Percentiles rank a stretch among this genome's conserved stretches.
Evolutionary conservation across 2,888 invertebrate genomes (phyloP).

Genomic region (Magallana nippona): DNA sequence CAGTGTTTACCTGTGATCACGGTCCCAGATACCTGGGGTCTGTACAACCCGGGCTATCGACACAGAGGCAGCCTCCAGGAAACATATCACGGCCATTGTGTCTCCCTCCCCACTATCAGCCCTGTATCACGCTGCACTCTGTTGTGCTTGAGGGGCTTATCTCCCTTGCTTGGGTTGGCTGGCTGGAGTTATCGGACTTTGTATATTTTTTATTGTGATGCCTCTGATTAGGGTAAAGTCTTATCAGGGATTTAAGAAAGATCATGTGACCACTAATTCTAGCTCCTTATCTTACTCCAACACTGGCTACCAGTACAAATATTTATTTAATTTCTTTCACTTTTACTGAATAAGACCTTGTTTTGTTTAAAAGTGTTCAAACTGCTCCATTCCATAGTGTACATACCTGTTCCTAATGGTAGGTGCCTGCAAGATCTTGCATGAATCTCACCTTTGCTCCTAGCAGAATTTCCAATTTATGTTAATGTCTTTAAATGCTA

Average conservation of each 20-base stretch:
- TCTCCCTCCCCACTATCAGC: slow-evolving; percentile 21
- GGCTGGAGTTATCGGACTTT: slow-evolving; percentile 15
- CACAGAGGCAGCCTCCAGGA: background rate
- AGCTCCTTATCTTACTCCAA: slow-evolving; percentile 27
- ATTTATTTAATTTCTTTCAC: slow-evolving; percentile 34
- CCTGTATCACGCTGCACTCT: background rate
- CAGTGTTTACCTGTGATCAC: background rate
- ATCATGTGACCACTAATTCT: slow-evolving; percentile 20
- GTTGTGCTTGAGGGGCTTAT: slow-evolving; percentile 9
- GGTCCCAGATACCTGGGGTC: background rate
- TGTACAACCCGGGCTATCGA: slow-evolving; percentile 6
- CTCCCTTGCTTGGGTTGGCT: slow-evolving; percentile 4
- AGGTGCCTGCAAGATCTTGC: background rate
- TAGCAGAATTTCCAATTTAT: background rate
- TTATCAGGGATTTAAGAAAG: slow-evolving; percentile 2
- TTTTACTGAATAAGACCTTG: slow-evolving; percentile 10
- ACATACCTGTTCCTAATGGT: background rate
- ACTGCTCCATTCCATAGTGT: background rate
- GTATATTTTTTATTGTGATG: slow-evolving; percentile 35
- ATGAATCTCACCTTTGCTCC: background rate
- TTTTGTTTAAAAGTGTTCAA: slow-evolving; percentile 20
- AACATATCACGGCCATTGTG: slow-evolving; percentile 20
- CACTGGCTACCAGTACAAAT: slow-evolving; percentile 24
- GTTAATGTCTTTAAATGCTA: slow-evolving; percentile 14
- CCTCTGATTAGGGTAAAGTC: background rate